Evolutionary conservation across 2,113 vertebrate genomes (phyloP), one percentile per base, ranked within the genome.

Genomic region (Philantomba maxwellii): DNA sequence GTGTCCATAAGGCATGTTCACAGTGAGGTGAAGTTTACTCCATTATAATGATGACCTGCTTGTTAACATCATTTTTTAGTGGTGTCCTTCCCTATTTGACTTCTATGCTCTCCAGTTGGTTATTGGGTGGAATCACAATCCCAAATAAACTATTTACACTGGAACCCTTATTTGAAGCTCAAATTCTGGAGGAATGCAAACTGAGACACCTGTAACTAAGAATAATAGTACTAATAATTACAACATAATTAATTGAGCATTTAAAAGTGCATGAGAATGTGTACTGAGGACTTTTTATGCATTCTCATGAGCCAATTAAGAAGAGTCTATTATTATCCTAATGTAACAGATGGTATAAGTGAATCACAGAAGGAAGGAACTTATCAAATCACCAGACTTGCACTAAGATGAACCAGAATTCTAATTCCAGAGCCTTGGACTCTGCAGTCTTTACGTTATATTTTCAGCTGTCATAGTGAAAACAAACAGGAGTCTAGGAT

Each of bases 301-400:
- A 62, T 95, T 89, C 16, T 87, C 28, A 70, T 70, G 19, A 83
- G 33, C 58, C 77, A 92, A 33, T 33, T 92, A 64, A 89, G 51
- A 81, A 75, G 66, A 58, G 90, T 43, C 60, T 94, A 49, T 81
- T 92, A 51, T 62, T 23, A 86, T 73, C 26, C 15, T 78, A 78
- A 92, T 95, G 82, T 89, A 91, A 86, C 49, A 96, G 36, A 91
- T 64, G 28, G 73, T 92, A 93, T 86, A 96, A 80, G 21, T 92
- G 49, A 95, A 77, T 92, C 90, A 93, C 75, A 92, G 21, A 96
- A 85, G 73, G 64, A 66, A 70, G 15, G 57, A 87, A 77, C n/a
- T 89, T 89, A 15, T 93, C 77, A 89, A 36, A 45, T 87, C 60
- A 78, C 53, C 25, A 91, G 49, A 93, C 21, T 89, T 86, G 6